Evolutionary conservation across 1,140 invertebrate species (phyloP).

Genomic region (Scaptomyza pallida): DNA sequence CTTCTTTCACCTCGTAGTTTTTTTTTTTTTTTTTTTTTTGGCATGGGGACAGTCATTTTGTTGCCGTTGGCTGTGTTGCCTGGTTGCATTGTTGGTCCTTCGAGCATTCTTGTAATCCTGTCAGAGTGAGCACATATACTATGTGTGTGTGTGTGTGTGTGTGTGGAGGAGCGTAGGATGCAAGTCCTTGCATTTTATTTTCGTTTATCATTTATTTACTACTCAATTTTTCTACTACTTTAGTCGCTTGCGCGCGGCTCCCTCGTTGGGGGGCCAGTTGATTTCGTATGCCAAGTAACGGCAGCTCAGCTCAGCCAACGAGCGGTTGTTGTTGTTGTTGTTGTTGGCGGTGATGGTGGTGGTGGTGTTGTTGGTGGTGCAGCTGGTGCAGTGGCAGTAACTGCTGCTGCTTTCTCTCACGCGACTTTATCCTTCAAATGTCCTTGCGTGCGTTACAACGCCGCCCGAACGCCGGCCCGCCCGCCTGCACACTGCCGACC

Average conservation of each 20-base stretch:
- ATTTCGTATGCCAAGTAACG: constrained; percentile 81
- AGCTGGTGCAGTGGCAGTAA: constrained; percentile 25
- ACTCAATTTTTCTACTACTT: constrained; percentile 83
- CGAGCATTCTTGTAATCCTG: constrained; percentile 79
- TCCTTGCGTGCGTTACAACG: constrained; percentile 81
- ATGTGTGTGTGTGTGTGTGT: constrained; percentile 14
- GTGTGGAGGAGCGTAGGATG: constrained; percentile 34
- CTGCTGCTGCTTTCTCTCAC: constrained; percentile 56
- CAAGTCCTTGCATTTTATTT: constrained; percentile 80
- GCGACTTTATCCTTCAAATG: constrained; percentile 83
- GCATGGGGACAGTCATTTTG: constrained; percentile 54
- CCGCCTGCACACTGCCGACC: constrained; percentile 45
- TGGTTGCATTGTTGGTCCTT: constrained; percentile 74
- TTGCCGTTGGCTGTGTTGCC: constrained; percentile 30
- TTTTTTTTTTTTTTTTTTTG: background rate
- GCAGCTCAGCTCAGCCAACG: constrained; percentile 67
- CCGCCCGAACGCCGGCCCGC: background rate
- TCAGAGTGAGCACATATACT: constrained; percentile 41
- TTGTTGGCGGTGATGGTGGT: background rate
- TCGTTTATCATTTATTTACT: constrained; percentile 83
- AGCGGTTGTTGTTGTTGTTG: constrained; percentile 18
- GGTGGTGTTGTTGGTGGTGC: constrained; percentile 8
- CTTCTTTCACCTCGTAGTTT: background rate
- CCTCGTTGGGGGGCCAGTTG: constrained; percentile 65
- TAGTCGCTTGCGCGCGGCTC: constrained; percentile 63